phyloP scores from a whole-genome alignment of 2,113 vertebrate species.

The Sprattus sprattus region DNA sequence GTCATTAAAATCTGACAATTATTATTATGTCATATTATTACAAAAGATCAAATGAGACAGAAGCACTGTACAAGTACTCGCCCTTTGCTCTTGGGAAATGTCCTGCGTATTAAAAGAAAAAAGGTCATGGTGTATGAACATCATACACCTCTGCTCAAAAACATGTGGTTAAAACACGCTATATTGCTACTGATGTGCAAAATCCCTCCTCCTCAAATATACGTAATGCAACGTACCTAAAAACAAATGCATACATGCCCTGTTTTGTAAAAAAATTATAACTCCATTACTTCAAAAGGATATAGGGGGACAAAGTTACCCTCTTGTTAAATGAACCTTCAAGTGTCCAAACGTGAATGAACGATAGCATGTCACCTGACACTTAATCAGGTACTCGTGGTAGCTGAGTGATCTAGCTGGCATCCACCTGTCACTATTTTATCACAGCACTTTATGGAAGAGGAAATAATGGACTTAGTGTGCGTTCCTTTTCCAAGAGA shows the following conservation, averaged over 20 bases:
- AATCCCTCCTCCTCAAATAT: conserved; percentile 44
- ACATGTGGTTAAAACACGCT: conserved; percentile 23
- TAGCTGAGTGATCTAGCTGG: background rate
- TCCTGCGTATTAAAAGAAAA: conserved; percentile 47
- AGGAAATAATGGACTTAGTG: too few relatives aligned
- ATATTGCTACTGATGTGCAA: conserved; percentile 58
- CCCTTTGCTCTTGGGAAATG: conserved; percentile 38
- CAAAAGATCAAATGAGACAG: conserved; percentile 24
- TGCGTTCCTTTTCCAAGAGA: too few relatives aligned
- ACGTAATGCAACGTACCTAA: conserved; percentile 20
- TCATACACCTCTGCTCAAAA: conserved; percentile 23
- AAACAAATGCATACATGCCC: conserved; percentile 22
- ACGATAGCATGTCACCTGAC: background rate
- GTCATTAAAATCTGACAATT: too few relatives aligned
- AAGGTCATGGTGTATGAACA: conserved; percentile 44
- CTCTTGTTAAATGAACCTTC: background rate
- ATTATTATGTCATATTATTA: too few relatives aligned
- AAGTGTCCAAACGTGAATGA: background rate
- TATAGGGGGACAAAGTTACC: background rate
- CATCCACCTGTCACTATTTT: too few relatives aligned
- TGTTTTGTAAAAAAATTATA: background rate
- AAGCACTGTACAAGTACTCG: conserved; percentile 20
- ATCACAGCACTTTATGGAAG: too few relatives aligned
- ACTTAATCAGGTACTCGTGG: too few relatives aligned
- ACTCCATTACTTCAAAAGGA: background rate